Evolutionary conservation across 2,797 vertebrate genomes (phyloP), one percentile per base, ranked within the genome.

Genomic region (Malurus splendens): DNA sequence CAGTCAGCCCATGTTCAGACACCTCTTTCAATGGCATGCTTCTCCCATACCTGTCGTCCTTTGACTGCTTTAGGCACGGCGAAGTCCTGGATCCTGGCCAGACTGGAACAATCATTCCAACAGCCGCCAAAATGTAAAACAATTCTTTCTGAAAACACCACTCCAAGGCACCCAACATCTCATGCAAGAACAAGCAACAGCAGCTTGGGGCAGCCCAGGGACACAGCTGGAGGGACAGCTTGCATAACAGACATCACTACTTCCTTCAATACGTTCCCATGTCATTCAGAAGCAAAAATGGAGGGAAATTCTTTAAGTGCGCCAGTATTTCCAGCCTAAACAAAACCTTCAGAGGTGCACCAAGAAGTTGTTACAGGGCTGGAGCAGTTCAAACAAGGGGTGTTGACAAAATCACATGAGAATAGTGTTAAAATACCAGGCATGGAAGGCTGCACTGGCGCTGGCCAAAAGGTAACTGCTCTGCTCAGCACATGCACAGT

Each of bases 221-320:
- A 73, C 41, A 24, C 17, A 45, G 38, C 4, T 8, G 22, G 14
- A 56, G 28, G 28, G n/a, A 50, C 0, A 0, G n/a, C 12, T 3
- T 2, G 33, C 24, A 11, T 12, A 30, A 50, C 23, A n/a, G 45
- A 38, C 24, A 50, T 4, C 25, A 16, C 12, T 17, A 9, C 12
- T 39, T 48, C 47, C 42, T 59, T 72, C 51, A 15, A 0, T 11
- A 15, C 6, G n/a, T 18, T 44, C 11, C 33, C 14, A 2, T 3
- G 18, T 24, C 42, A n/a, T 1, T 33, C 12, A 45, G 28, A n/a
- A 47, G 23, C 20, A 64, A 59, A 67, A 42, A 27, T 7, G 3
- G n/a, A 42, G 6, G 19, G 4, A 33, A 38, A 17, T 44, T 51
- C 19, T 36, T 9, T 5, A 42, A 39, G 22, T 3, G 25, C 7